Evolutionary conservation across 2,888 invertebrate genomes (phyloP).

Genomic region (Drosophila barbarae): DNA sequence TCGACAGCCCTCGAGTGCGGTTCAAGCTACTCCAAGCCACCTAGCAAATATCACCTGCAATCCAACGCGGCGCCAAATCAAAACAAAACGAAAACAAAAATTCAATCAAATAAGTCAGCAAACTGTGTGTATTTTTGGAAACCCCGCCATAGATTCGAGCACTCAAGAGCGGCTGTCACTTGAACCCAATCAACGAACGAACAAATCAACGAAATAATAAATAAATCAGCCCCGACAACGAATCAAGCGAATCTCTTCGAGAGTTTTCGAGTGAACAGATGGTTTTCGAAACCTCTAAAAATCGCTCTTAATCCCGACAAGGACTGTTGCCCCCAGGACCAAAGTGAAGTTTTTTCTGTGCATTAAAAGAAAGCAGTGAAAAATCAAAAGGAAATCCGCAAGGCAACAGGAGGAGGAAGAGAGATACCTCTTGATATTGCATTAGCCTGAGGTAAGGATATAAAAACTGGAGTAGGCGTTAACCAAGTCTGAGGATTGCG

Average conservation of each 20-base stretch:
- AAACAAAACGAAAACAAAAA: slow-evolving; percentile 1
- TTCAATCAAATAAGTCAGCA: slow-evolving; percentile 20
- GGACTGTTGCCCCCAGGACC: slow-evolving; percentile 52
- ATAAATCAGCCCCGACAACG: slow-evolving; percentile 8
- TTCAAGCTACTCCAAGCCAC: slow-evolving; percentile 28
- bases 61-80: neutral
- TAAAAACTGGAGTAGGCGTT: slow-evolving; percentile 36
- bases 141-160: slow-evolving; percentile 39
- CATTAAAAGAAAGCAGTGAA: slow-evolving; percentile 41
- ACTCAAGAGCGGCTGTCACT: slow-evolving; percentile 57
- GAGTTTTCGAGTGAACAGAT: slow-evolving; percentile 47
- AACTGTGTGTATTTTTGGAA: slow-evolving; percentile 47
- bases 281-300: slow-evolving; percentile 52
- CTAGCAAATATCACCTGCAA: slow-evolving; percentile 4
- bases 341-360: slow-evolving; percentile 62
- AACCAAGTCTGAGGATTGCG: slow-evolving; percentile 49
- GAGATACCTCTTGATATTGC: slow-evolving; percentile 3
- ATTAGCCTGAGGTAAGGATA: slow-evolving; percentile 39
- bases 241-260: slow-evolving; percentile 11
- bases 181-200: slow-evolving; percentile 69
- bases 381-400: slow-evolving; percentile 13
- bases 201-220: slow-evolving; percentile 51
- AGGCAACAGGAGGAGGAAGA: slow-evolving; percentile 11
- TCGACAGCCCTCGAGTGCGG: slow-evolving; percentile 58
- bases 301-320: slow-evolving; percentile 29